These are phyloP conservation scores for Tetragonula clypearis DNA, from an alignment of 1,140 invertebrate genomes.

Conservation along the genomic window DNA sequence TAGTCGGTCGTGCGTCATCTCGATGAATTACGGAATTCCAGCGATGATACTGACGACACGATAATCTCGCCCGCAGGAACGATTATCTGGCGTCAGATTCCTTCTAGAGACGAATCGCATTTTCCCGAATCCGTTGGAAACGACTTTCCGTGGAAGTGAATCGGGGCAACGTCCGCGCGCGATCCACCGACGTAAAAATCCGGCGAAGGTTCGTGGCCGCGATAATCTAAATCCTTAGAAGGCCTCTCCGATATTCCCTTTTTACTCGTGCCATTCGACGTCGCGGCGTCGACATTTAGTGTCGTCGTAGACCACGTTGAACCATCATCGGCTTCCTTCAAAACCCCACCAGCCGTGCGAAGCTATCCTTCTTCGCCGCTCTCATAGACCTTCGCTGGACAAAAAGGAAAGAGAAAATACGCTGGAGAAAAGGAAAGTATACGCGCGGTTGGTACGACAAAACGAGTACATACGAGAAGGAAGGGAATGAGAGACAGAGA, in stretches of 20 bases:
- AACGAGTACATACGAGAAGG: conserved; percentile 18
- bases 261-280: conserved; percentile 36
- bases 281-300: conserved; percentile 47
- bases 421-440: conserved; percentile 47
- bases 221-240: conserved; percentile 45
- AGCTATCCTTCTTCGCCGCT: conserved; percentile 48
- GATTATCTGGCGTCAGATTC: background rate
- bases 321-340: conserved; percentile 56
- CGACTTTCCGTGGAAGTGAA: conserved; percentile 30
- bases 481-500: background rate
- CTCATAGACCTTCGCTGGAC: conserved; percentile 54
- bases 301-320: conserved; percentile 56
- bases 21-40: conserved; percentile 22
- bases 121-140: conserved; percentile 36
- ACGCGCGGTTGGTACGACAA: conserved; percentile 25
- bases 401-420: conserved; percentile 37
- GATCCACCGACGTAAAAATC: conserved; percentile 27
- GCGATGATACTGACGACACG: conserved; percentile 11
- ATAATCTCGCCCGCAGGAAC: conserved; percentile 10
- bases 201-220: background rate
- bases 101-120: background rate
- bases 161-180: conserved; percentile 42
- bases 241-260: conserved; percentile 34
- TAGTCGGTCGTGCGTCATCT: conserved; percentile 19
- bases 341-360: conserved; percentile 47